Evolutionary conservation across 1,140 invertebrate species (phyloP).

Genomic region (Bombus picipes): DNA sequence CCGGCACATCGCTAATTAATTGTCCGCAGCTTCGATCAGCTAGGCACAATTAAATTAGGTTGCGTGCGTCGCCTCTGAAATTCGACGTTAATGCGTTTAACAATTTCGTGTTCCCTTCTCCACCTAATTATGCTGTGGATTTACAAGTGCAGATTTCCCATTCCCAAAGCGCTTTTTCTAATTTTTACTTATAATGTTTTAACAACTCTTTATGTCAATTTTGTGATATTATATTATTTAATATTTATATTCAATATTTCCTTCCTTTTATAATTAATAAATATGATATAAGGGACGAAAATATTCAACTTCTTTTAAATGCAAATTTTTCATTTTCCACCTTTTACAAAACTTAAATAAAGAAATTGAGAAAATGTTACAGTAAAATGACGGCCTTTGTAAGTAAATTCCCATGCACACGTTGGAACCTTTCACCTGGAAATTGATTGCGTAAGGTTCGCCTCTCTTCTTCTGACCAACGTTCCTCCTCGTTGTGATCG

Average conservation of each 20-base stretch:
- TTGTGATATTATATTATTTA: neutral
- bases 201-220: neutral
- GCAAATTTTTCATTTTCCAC: too few species aligned
- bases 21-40: constrained; percentile 44
- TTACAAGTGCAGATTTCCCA: neutral
- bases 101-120: neutral
- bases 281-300: too few species aligned
- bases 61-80: constrained; percentile 22
- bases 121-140: neutral
- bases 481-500: neutral
- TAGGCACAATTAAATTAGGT: constrained; percentile 34
- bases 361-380: too few species aligned
- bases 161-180: too few species aligned
- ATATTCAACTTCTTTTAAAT: too few species aligned
- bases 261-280: too few species aligned
- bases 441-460: constrained; percentile 5
- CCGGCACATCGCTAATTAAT: constrained; percentile 54
- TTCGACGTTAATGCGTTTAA: constrained; percentile 17
- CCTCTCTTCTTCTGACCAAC: neutral
- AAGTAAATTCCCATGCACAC: too few species aligned
- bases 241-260: too few species aligned
- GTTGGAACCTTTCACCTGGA: neutral
- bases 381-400: too few species aligned
- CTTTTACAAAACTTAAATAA: too few species aligned
- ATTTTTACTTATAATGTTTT: neutral